These are phyloP conservation scores for Drosophila mayaguana DNA, from an alignment of 2,888 invertebrate genomes.

Conservation along the genomic window DNA sequence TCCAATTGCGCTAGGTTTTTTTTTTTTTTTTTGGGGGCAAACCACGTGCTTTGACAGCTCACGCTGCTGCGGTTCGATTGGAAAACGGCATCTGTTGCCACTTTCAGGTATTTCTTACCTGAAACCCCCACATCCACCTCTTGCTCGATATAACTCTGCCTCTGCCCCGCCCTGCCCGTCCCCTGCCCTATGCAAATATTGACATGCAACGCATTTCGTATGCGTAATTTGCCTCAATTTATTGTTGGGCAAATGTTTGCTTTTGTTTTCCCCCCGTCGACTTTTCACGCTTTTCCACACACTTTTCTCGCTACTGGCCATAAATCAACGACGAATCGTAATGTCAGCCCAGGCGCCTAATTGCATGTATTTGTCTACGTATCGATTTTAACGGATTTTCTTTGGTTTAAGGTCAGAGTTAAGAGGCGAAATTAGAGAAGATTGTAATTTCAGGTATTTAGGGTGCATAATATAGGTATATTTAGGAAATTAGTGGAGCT, in stretches of 20 bases:
- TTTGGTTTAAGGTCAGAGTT: not conserved
- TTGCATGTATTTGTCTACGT: conserved; percentile 41
- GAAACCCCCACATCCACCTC: too few species aligned
- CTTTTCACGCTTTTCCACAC: not conserved
- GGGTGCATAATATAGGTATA: not conserved
- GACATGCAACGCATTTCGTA: conserved; percentile 57
- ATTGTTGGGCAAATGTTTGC: conserved; percentile 56
- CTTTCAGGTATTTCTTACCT: conserved; percentile 9
- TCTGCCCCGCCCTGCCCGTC: not conserved
- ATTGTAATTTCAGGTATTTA: not conserved
- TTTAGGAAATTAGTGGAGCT: not conserved
- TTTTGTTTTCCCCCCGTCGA: conserved; percentile 22
- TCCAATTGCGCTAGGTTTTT: conserved; percentile 16
- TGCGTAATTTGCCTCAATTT: conserved; percentile 73
- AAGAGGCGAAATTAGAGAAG: not conserved
- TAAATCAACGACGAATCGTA: conserved; percentile 48
- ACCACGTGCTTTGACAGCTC: conserved; percentile 39
- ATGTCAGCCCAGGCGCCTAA: conserved; percentile 50
- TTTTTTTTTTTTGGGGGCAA: conserved; percentile 10
- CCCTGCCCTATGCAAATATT: conserved; percentile 70
- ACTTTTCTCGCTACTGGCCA: conserved; percentile 23
- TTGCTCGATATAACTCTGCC: not conserved
- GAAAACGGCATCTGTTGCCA: conserved; percentile 11
- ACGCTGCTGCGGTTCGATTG: conserved; percentile 3
- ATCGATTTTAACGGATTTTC: conserved; percentile 38